phyloP scores from a whole-genome alignment of 1,140 invertebrate species.

The Phymorhynchus buccinoides region DNA sequence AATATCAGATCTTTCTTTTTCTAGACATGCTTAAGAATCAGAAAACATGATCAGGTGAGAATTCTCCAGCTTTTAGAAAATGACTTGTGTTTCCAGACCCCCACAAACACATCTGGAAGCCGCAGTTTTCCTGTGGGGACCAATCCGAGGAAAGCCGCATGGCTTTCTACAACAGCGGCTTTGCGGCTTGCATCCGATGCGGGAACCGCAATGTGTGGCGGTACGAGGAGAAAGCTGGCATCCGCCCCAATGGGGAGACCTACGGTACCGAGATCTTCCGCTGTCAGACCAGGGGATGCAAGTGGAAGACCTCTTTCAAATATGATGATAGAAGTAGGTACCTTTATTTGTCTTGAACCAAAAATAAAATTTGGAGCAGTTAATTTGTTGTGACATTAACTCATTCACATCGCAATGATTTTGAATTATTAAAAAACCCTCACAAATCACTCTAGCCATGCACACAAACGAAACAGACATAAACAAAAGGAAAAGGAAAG shows the following conservation, averaged over 20 bases:
- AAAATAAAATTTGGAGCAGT: too few species aligned
- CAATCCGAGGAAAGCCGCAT: conserved; percentile 40
- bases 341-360: background rate
- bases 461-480: too few species aligned
- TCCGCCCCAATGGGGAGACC: conserved; percentile 46
- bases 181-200: conserved; percentile 43
- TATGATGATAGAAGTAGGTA: conserved; percentile 46
- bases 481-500: too few species aligned
- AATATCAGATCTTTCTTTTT: too few species aligned
- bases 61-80: too few species aligned
- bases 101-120: conserved; percentile 47
- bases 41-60: too few species aligned
- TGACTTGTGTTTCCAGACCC: conserved; percentile 49
- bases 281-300: conserved; percentile 46
- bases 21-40: too few species aligned
- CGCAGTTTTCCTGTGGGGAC: conserved; percentile 44
- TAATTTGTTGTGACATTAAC: too few species aligned
- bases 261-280: conserved; percentile 47
- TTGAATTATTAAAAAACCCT: too few species aligned
- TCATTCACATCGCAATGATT: too few species aligned
- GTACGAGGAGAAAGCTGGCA: conserved; percentile 47
- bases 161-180: conserved; percentile 49
- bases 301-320: conserved; percentile 48
- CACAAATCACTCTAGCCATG: too few species aligned
- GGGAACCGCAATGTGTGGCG: conserved; percentile 42